These are phyloP conservation scores for Myxocyprinus asiaticus DNA, from an alignment of 2,113 vertebrate species.

Conservation along the genomic window DNA sequence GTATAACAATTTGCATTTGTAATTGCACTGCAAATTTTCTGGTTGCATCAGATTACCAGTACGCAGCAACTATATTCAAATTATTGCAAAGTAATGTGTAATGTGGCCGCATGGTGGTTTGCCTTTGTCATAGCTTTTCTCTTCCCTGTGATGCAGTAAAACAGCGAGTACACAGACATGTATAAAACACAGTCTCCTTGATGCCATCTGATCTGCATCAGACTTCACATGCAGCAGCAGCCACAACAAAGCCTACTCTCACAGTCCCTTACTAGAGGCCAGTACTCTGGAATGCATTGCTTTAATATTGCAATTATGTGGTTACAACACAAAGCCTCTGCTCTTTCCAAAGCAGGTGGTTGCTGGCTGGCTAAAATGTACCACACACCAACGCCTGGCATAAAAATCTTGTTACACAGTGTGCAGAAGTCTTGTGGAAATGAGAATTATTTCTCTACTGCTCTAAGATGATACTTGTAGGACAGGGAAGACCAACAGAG, in stretches of 20 bases:
- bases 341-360: background rate
- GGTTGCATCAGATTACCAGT: no score
- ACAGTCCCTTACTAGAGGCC: background rate
- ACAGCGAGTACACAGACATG: background rate
- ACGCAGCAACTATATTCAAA: no score
- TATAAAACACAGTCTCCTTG: background rate
- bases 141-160: background rate
- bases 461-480: no score
- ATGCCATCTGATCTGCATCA: constrained; percentile 5
- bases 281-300: background rate
- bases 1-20: no score
- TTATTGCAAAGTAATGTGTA: no score
- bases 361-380: background rate
- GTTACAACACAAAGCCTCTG: background rate
- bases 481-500: no score
- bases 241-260: constrained; percentile 19
- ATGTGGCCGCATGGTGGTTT: no score
- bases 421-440: no score
- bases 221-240: background rate
- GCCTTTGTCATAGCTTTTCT: background rate
- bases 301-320: background rate
- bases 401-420: background rate
- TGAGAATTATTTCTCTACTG: no score
- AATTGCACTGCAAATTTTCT: no score
- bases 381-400: no score